Evolutionary conservation across 2,113 vertebrate species (phyloP).

Genomic region (Xiphophorus hellerii): DNA sequence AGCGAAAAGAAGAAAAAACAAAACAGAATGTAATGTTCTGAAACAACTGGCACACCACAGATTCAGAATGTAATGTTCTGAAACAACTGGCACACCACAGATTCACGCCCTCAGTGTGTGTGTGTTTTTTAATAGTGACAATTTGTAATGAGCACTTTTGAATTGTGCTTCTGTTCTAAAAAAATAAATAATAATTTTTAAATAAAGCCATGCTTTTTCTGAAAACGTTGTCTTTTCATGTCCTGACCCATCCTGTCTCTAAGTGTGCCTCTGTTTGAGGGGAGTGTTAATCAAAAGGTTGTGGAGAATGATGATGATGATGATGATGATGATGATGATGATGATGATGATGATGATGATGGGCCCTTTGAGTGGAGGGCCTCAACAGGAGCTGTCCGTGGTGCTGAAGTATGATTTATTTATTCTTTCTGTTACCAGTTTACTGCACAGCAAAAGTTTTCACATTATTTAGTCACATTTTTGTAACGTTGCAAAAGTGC

Average conservation of each 20-base stretch:
- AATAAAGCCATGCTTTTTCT: background rate
- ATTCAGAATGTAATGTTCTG: background rate
- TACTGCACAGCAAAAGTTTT: background rate
- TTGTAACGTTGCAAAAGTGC: too few relatives aligned
- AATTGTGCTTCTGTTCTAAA: background rate
- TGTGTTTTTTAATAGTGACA: background rate
- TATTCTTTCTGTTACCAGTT: background rate
- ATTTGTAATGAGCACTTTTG: background rate
- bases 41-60: background rate
- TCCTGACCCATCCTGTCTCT: background rate
- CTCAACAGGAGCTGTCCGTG: slow-evolving; percentile 64
- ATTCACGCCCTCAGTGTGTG: background rate
- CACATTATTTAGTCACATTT: background rate
- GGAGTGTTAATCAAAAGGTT: background rate
- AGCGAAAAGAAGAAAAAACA: background rate
- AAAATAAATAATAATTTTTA: background rate
- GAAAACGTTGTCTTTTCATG: background rate
- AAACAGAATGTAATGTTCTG: background rate
- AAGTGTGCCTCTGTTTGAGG: background rate
- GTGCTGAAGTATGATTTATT: slow-evolving; percentile 57
- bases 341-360: too few relatives aligned
- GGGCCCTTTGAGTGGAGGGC: slow-evolving; percentile 27
- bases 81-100: background rate
- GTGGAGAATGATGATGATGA: background rate
- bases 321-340: too few relatives aligned